phyloP scores from a whole-genome alignment of 2,113 vertebrate genomes.

The Benitochromis conjunctus region DNA sequence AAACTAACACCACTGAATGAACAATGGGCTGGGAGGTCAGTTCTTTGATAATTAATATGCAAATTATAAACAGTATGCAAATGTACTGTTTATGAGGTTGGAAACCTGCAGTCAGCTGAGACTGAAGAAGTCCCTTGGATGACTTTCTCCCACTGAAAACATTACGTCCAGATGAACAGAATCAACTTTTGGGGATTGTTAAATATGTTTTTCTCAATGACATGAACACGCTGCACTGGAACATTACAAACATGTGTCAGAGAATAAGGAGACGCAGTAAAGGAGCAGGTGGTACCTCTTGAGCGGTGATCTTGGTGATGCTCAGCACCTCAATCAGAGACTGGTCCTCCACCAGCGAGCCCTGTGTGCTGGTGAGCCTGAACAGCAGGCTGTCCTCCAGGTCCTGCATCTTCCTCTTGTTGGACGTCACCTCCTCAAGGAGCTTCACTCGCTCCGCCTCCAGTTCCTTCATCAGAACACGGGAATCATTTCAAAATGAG shows the following conservation, averaged over 20 bases:
- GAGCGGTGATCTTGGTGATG: constrained; percentile 79
- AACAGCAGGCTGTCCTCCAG: constrained; percentile 81
- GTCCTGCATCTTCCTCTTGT: constrained; percentile 84
- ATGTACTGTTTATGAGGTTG: too few relatives aligned
- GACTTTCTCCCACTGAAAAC: too few relatives aligned
- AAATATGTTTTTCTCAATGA: not conserved
- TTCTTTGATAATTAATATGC: too few relatives aligned
- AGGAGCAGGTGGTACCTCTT: constrained; percentile 57
- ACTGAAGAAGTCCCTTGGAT: too few relatives aligned
- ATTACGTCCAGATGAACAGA: too few relatives aligned
- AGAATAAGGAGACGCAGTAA: rapidly evolving
- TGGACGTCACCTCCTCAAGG: constrained; percentile 80
- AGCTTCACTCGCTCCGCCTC: constrained; percentile 80
- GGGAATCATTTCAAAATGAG: rapidly evolving
- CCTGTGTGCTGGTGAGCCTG: constrained; percentile 78
- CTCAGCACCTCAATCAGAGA: constrained; percentile 80
- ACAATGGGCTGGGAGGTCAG: too few relatives aligned
- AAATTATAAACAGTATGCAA: too few relatives aligned
- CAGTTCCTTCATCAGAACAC: constrained; percentile 68
- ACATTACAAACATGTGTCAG: not conserved
- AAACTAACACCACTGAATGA: too few relatives aligned
- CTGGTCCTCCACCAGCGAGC: constrained; percentile 82
- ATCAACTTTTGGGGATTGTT: not conserved
- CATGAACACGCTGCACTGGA: not conserved
- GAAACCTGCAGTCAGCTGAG: too few relatives aligned